phyloP scores from a whole-genome alignment of 1,140 invertebrate species.

The Ooceraea biroi region DNA sequence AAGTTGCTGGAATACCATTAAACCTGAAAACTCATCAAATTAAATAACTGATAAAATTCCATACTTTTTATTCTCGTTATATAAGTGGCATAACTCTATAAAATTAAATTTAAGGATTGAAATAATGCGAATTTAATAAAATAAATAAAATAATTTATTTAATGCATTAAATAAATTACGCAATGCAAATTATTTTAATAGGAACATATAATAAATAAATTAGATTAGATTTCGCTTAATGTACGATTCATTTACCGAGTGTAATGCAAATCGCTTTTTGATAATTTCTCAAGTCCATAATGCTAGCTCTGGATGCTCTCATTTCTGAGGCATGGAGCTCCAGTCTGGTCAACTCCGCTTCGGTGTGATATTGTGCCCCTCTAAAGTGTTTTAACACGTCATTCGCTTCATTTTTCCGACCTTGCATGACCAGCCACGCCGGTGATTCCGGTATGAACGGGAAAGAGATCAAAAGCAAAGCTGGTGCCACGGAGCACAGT shows the following conservation, averaged over 20 bases:
- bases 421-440: slow-evolving; percentile 83
- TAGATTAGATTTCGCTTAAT: background rate
- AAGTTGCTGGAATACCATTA: slow-evolving; percentile 91
- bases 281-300: slow-evolving; percentile 84
- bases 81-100: slow-evolving; percentile 9
- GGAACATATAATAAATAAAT: background rate
- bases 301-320: slow-evolving; percentile 82
- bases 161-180: background rate
- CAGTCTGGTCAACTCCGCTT: slow-evolving; percentile 66
- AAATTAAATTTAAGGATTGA: background rate
- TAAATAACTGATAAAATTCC: slow-evolving; percentile 74
- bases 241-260: slow-evolving; percentile 78
- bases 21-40: slow-evolving; percentile 81
- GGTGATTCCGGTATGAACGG: slow-evolving; percentile 73
- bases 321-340: slow-evolving; percentile 81
- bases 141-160: background rate
- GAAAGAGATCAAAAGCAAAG: slow-evolving; percentile 67
- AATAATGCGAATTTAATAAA: background rate
- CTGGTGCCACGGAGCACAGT: slow-evolving; percentile 60
- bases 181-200: background rate
- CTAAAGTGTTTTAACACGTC: slow-evolving; percentile 63
- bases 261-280: slow-evolving; percentile 86
- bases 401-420: slow-evolving; percentile 78
- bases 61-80: background rate
- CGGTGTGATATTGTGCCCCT: slow-evolving; percentile 43